Base-by-base conservation (phyloP, 2,888 invertebrate genomes). In the Camponotus fellah region DNA sequence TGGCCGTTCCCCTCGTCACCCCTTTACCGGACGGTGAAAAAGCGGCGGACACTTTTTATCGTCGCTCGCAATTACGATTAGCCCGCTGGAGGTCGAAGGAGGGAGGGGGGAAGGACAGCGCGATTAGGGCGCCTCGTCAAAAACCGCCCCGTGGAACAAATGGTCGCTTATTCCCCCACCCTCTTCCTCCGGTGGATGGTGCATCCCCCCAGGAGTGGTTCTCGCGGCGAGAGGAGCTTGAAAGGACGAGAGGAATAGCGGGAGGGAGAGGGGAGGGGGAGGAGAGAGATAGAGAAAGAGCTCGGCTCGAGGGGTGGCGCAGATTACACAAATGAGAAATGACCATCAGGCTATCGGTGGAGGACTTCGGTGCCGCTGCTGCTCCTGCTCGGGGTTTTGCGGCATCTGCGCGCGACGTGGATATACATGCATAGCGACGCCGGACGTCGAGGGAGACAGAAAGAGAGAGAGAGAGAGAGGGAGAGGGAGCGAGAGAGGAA, bases 291-390 rank as follows among this genome's bases (percentile, higher is more conserved):
- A 68, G 74, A 68, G 66, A 49, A 53, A 21, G 80, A 74, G 82
- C 90, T 85, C 81, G 81, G 85, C 65, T 80, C 85, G 49, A 69
- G 84, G 84, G 87, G 60, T 81, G 82, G 82, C 88, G 89, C 93
- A 94, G 94, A 94, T 94, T 94, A 94, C 93, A 92, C 93, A 94
- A 94, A 94, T 94, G 94, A 94, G 94, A 94, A 94, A 94, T 94
- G 94, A 94, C 92, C 93, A 93, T 92, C 92, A 90, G 91, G 91
- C 91, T 92, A 91, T 92, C 91, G 79, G 77, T 77, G 91, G 92
- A 92, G 92, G 92, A 94, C 91, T 93, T 93, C 89, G 89, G 91
- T 88, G 84, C 84, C 86, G 87, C 77, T 88, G 88, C 91, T 87
- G 68, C 82, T 86, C 82, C 84, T 84, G 83, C 82, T 86, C 56